Percentiles rank a stretch among this genome's conserved stretches.
These are phyloP conservation scores for Barnardius zonarius DNA, from an alignment of 2,113 vertebrate genomes.

Conservation along the genomic window DNA sequence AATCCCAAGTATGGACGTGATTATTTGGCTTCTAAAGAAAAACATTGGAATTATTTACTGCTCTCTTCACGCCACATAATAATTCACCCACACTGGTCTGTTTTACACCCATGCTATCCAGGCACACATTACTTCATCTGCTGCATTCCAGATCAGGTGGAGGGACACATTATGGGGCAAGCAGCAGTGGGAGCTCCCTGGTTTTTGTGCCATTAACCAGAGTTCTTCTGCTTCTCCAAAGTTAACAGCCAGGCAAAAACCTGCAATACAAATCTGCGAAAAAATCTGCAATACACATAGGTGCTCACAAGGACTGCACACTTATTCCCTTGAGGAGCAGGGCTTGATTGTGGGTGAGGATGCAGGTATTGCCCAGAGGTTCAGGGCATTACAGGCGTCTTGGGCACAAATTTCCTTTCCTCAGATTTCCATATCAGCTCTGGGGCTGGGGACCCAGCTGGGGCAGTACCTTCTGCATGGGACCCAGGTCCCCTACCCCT, in stretches of 20 bases:
- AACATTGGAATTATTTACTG: neutral
- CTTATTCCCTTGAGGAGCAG: neutral
- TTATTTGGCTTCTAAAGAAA: neutral
- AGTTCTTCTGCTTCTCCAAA: neutral
- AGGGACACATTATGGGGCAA: neutral
- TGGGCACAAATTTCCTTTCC: neutral
- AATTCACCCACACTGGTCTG: neutral
- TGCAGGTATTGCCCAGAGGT: neutral
- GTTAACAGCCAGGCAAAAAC: neutral
- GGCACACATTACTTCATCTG: neutral
- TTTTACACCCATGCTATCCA: neutral
- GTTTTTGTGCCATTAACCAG: neutral
- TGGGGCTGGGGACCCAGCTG: neutral
- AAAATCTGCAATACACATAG: neutral
- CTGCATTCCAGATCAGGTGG: neutral
- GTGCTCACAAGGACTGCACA: neutral
- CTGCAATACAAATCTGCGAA: no score
- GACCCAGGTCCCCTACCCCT: neutral
- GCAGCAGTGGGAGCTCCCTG: neutral
- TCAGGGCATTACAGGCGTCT: neutral
- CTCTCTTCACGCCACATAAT: neutral
- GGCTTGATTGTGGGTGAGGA: accelerated
- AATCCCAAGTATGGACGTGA: neutral
- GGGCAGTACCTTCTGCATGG: neutral
- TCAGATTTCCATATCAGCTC: neutral